A percentile compares a stretch with the other conserved stretches of the same genome.
Conservation (phyloP, 2,888 invertebrate genomes). For the Elegia similella region DNA sequence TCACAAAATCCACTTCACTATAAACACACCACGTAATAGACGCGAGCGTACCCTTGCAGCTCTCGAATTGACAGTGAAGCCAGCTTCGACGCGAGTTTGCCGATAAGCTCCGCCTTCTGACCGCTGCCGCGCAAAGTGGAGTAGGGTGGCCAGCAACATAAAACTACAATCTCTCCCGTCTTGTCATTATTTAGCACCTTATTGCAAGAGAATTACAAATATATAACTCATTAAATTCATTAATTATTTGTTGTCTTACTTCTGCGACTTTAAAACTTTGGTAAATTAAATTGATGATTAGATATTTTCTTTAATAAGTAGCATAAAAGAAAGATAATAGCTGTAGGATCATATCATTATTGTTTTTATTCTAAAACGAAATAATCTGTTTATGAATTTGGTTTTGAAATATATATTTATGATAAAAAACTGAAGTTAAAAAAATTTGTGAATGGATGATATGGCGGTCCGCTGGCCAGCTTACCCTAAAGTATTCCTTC, state of each 20-base stretch:
- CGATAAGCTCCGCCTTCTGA: conserved; percentile 82
- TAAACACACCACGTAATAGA: conserved; percentile 79
- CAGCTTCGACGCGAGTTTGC: conserved; percentile 81
- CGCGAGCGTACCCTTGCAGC: conserved; percentile 79
- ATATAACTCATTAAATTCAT: too few species aligned
- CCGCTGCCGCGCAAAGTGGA: conserved; percentile 82
- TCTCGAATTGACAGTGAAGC: conserved; percentile 80
- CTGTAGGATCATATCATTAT: too few species aligned
- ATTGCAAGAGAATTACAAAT: too few species aligned
- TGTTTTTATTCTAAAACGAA: too few species aligned
- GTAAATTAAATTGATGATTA: too few species aligned
- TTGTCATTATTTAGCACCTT: neutral
- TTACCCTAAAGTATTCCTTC: conserved; percentile 48
- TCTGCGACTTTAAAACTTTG: too few species aligned
- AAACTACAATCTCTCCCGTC: neutral
- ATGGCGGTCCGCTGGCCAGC: conserved; percentile 71
- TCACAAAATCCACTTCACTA: conserved; percentile 78
- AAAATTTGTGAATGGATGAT: conserved; percentile 38
- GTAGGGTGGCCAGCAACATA: conserved; percentile 55
- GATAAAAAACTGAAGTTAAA: neutral
- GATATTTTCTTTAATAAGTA: too few species aligned
- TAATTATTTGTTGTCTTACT: too few species aligned
- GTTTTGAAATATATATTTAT: too few species aligned
- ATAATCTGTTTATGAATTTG: too few species aligned
- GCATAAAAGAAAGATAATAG: too few species aligned